Evolutionary conservation across 2,797 vertebrate species (phyloP).

Genomic region (Halcyon chelicuti): DNA sequence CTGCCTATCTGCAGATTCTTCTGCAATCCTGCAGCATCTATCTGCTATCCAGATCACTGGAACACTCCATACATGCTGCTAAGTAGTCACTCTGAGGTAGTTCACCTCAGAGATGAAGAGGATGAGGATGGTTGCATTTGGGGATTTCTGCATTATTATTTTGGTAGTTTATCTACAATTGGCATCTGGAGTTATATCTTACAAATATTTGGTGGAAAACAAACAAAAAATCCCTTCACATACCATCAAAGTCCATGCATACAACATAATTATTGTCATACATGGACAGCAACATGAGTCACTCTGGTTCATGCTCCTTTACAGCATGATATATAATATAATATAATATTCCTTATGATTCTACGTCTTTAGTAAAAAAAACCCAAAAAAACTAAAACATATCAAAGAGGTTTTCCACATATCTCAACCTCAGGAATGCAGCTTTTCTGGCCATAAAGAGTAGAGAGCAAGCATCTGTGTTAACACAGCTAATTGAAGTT

Average conservation of each 20-base stretch:
- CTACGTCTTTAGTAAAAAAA: background rate
- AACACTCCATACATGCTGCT: background rate
- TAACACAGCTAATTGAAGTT: conserved; percentile 32
- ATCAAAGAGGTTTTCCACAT: conserved; percentile 20
- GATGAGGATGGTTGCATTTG: background rate
- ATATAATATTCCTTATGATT: background rate
- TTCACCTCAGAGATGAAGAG: background rate
- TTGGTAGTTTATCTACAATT: background rate
- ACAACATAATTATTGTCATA: background rate
- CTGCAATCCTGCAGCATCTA: background rate
- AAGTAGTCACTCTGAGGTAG: background rate
- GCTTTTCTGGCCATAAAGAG: background rate
- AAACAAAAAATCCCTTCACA: rapidly evolving
- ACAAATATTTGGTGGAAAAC: background rate
- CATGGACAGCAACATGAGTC: background rate
- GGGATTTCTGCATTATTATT: background rate
- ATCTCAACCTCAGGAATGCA: conserved; percentile 56
- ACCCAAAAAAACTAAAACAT: background rate
- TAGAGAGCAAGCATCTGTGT: background rate
- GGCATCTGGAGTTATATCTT: background rate
- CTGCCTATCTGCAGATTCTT: background rate
- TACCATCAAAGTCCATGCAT: background rate
- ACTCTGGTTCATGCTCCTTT: background rate
- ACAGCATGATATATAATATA: background rate
- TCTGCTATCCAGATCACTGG: background rate